Percentiles rank a stretch among this genome's conserved stretches.
These are phyloP conservation scores for Dynastes tityus DNA, from an alignment of 2,888 invertebrate species.

Conservation along the genomic window DNA sequence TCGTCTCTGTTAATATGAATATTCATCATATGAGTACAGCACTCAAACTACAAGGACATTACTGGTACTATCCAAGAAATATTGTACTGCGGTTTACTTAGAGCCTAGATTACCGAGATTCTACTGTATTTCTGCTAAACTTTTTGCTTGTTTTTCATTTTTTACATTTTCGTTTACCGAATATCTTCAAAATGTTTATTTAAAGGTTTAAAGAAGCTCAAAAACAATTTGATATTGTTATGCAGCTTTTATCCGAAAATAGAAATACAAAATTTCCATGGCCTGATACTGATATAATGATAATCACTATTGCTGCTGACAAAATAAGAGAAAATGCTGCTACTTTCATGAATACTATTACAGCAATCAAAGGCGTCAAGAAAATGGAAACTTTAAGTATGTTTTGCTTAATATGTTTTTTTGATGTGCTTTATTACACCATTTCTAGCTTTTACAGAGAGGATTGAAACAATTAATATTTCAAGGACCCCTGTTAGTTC, in stretches of 20 bases:
- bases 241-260: constrained; percentile 34
- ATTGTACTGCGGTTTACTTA: too few species aligned
- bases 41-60: too few species aligned
- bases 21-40: too few species aligned
- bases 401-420: not conserved
- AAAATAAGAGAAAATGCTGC: constrained; percentile 34
- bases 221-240: constrained; percentile 28
- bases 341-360: constrained; percentile 19
- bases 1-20: too few species aligned
- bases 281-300: constrained; percentile 39
- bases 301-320: constrained; percentile 26
- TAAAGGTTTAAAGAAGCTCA: constrained; percentile 30
- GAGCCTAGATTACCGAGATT: too few species aligned
- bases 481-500: not conserved
- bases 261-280: constrained; percentile 32
- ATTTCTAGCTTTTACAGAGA: constrained; percentile 4
- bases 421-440: not conserved
- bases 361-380: constrained; percentile 10
- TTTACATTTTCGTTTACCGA: too few species aligned
- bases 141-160: too few species aligned
- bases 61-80: too few species aligned
- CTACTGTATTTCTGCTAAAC: too few species aligned
- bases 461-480: constrained; percentile 11
- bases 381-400: not conserved
- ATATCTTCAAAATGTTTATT: not conserved